Evolutionary conservation across 2,113 vertebrate genomes (phyloP), one percentile per base, ranked within the genome.

Genomic region (Circaetus cinerascens): DNA sequence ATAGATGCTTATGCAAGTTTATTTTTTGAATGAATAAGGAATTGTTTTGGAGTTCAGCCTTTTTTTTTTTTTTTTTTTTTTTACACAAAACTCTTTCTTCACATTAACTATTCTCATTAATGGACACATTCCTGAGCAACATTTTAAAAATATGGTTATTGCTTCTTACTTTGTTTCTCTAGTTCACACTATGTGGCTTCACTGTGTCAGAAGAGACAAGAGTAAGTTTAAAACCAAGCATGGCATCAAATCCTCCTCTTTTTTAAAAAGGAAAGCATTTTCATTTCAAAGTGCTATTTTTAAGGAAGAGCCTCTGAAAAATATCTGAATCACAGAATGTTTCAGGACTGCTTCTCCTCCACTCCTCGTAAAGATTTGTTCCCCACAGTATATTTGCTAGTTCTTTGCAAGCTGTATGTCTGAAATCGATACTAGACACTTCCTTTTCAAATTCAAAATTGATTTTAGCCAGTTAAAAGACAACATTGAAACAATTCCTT

Each of bases 401-500:
- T 59, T 78, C 51, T 88, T 92, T 81, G 76, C 27, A 91, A 74
- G 63, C 45, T 66, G 10, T 40, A 32, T 36, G n/a, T 83, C 88
- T 82, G 75, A 86, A 86, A 92, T 86, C 76, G 2, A 75, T 94
- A 51, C 40, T 13, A 57, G 46, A 56, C 32, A 63, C 5, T 60
- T 78, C 79, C 66, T 89, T 77, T 86, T 71, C 62, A 86, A 86
- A 84, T 67, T 94, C 30, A 60, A 25, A 89, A 89, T 86, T 84
- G 50, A 93, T 92, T 94, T 93, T 73, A 77, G 56, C 15, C 56
- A 60, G 75, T 92, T 77, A 90, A 88, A 92, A 43, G n/a, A 84
- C 63, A 93, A 68, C n/a, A 86, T 59, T 48, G 45, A 92, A 90
- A 90, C 45, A 97, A 84, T 40, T 84, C 38, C 51, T 56, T 79